Base-by-base conservation (phyloP, 2,888 invertebrate species). In the Dynastes hyllus region DNA sequence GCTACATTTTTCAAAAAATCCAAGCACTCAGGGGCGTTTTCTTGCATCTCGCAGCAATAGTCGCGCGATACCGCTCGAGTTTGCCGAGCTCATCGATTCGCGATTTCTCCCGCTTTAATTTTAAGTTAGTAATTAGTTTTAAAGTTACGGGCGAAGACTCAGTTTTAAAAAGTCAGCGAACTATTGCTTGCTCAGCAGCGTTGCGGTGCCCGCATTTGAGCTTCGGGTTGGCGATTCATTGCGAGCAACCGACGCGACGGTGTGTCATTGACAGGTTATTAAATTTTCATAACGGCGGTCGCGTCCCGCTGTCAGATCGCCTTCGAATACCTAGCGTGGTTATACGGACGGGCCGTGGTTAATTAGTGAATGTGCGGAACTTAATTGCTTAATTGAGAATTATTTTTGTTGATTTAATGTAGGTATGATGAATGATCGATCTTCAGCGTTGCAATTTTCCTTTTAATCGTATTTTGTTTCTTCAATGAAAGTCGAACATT, bases 101-200 rank as follows among this genome's bases (percentile, higher is more conserved):
- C 55, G 71, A 71, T 55, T 71, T 71, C 71, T 55, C 37, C 71
- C 40, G 55, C 58, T 71, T 71, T 71, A 71, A 71, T 71, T 71
- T 71, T 71, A 71, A 71, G 71, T 71, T 71, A 58, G 71, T 71
- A 71, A 71, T 71, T 71, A 71, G 71, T 71, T 71, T 71, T 71
- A 71, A 71, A 71, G 71, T 58, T 71, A 16, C 55, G n/a, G 40
- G 11, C 16, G 40, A 58, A 40, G 53, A 66, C 53, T 76, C 66
- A 55, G 71, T 71, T 71, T 66, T 37, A 29, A 76, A 66, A 65
- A 65, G 53, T 67, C 51, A 22, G 40, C 22, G 22, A 22, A 22
- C n/a, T 16, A 37, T 40, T 32, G 58, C 22, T 27, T n/a, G 63
- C 32, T 63, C 63, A 32, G 13, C 27, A 11, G 11, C 63, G 58